These are phyloP conservation scores for Manis javanica DNA, from an alignment of 2,797 vertebrate species.

Conservation along the genomic window DNA sequence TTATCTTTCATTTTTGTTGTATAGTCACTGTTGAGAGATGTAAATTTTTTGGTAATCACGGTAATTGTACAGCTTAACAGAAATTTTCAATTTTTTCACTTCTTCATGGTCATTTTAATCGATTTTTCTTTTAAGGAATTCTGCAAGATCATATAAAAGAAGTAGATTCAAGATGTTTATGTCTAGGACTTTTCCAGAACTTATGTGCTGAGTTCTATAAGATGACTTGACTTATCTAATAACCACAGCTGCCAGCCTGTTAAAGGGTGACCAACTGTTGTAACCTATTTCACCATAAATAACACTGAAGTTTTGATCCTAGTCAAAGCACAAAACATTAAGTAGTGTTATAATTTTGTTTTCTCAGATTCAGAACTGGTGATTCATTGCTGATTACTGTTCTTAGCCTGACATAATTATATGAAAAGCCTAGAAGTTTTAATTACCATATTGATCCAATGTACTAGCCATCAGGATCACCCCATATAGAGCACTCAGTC, in stretches of 20 bases:
- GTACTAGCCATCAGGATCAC: neutral
- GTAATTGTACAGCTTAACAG: neutral
- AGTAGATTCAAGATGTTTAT: neutral
- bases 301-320: neutral
- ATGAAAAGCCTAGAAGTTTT: slow-evolving; percentile 7
- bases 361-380: slow-evolving; percentile 19
- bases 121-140: slow-evolving; percentile 45
- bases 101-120: slow-evolving; percentile 31
- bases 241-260: neutral
- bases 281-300: neutral
- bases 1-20: slow-evolving; percentile 27
- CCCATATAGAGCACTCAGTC: neutral
- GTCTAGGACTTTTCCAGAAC: neutral
- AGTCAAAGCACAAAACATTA: neutral
- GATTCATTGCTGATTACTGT: neutral
- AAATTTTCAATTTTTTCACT: neutral
- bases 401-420: neutral
- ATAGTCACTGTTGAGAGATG: neutral
- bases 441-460: neutral
- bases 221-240: neutral
- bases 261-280: neutral
- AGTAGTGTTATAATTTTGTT: neutral
- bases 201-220: neutral
- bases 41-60: slow-evolving; percentile 38
- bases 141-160: slow-evolving; percentile 40